Evolutionary conservation across 2,888 invertebrate species (phyloP), one percentile per base, ranked within the genome.

Genomic region (Lathronympha strigana): DNA sequence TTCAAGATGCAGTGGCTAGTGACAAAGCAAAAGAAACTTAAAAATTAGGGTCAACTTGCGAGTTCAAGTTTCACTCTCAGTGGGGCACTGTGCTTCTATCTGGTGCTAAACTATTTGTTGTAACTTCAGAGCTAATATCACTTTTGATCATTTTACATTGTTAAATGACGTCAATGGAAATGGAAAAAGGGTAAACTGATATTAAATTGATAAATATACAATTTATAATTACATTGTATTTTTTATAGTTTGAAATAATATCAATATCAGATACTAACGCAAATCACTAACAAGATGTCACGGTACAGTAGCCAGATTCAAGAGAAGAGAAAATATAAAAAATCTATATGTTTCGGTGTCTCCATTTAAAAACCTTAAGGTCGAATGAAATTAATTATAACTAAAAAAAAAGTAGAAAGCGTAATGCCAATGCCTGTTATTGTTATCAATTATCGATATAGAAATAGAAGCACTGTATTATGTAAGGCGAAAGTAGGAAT

Each of bases 401-500:
- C 15, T 5, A 25, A 4, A 17, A 15, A 38, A 9, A n/a, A 33
- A 36, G 25, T 28, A 28, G 45, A 62, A 28, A 54, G 38, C 21
- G 2, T 49, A 25, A n/a, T 6, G 19, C 9, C n/a, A 36, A 19
- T 28, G 45, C 47, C 11, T 38, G 15, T 33, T 57, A 43, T 43
- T 57, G 33, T 43, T 58, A 50, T 23, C 36, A 51, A 50, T 58
- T 63, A 53, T 47, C 36, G 31, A 63, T 40, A 54, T 60, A 45
- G 49, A 36, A 53, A 43, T 51, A 38, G 40, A 55, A 54, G 40
- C 51, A 40, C 28, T 58, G 53, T 25, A 50, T 68, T 69, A 62
- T 63, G 61, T 63, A 70, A 69, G 68, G 70, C 63, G 70, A 70
- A 70, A 70, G 70, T 63, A 54, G 58, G 66, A 66, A 60, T 66